Percentiles rank a stretch among this genome's conserved stretches.
These are phyloP conservation scores for Tinamus major DNA, from an alignment of 2,797 vertebrate genomes.

Conservation along the genomic window DNA sequence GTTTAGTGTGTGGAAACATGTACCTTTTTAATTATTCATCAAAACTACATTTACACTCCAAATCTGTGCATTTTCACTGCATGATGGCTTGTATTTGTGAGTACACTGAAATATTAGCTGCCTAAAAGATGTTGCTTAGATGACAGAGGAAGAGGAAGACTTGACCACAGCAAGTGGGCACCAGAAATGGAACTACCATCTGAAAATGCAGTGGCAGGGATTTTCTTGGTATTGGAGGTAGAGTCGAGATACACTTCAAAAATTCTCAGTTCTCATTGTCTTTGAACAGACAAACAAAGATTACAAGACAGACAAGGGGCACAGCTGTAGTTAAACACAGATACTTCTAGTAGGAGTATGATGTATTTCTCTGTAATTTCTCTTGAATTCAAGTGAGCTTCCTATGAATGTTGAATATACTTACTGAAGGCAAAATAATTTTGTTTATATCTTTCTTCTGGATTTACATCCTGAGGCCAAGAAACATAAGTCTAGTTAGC, in stretches of 20 bases:
- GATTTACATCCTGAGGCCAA: not conserved
- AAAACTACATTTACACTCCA: fast-evolving
- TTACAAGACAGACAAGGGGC: not conserved
- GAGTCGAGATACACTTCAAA: not conserved
- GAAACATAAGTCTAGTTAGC: not conserved
- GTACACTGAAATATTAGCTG: not conserved
- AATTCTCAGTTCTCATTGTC: not conserved
- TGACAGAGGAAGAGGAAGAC: not conserved
- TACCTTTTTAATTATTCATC: not conserved
- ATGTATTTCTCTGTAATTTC: not conserved
- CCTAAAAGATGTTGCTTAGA: not conserved
- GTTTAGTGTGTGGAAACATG: not conserved
- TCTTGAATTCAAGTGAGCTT: not conserved
- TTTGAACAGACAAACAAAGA: not conserved
- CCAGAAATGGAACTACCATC: not conserved
- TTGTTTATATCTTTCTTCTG: not conserved
- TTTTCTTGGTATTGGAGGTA: not conserved
- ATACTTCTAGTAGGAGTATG: not conserved
- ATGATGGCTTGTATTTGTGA: not conserved
- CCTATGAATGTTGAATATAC: not conserved
- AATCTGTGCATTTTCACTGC: not conserved
- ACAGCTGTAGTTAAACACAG: not conserved
- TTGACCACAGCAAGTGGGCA: not conserved
- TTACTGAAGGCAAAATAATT: not conserved
- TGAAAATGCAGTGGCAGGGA: not conserved